Evolutionary conservation across 2,113 vertebrate genomes (phyloP), one percentile per base, ranked within the genome.

Genomic region (Marmota monax): DNA sequence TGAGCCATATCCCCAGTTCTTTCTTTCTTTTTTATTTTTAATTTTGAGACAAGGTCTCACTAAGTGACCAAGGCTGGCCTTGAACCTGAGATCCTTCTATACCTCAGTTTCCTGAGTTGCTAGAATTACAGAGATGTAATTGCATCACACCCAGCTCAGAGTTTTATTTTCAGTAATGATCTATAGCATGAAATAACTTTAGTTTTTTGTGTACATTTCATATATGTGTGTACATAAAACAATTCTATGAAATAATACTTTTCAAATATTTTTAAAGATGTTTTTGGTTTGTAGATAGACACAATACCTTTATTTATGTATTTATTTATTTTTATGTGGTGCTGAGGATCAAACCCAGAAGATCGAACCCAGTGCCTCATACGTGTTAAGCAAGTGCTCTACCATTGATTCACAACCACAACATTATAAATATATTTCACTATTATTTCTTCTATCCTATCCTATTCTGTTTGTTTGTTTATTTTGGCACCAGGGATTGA

Each of bases 121-220:
- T 69, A 11, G 67, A 34, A 69, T 69, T 69, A 34, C 32, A 69
- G 67, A 16, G 13, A 17, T 69, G 14, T 34, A 69, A 22, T 58
- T 18, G 32, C 6, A 34, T 32, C 12, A 32, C 3, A 8, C 32
- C 67, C 32, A 14, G 67, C 32, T 58, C 20, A 58, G 56, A 58
- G 5, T 58, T 58, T 58, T 56, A 56, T 67, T 86, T 93, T 34
- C 5, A 13, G 29, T 85, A 51, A 4, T 45, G 45, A 91, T 39
- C 29, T 88, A 8, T 58, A 61, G 51, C 92, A 51, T 90, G 51
- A 95, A 96, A 90, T 78, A 67, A 11, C 8, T 94, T 88, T 69
- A 84, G 17, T 87, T 69, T 67, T 58, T 91, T 93, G 74, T 70
- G 23, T 85, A 45, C 14, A 53, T 70, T 87, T 88, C 23, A 45